Evolutionary conservation across 2,113 vertebrate genomes (phyloP).

Genomic region (Tachysurus fulvidraco): DNA sequence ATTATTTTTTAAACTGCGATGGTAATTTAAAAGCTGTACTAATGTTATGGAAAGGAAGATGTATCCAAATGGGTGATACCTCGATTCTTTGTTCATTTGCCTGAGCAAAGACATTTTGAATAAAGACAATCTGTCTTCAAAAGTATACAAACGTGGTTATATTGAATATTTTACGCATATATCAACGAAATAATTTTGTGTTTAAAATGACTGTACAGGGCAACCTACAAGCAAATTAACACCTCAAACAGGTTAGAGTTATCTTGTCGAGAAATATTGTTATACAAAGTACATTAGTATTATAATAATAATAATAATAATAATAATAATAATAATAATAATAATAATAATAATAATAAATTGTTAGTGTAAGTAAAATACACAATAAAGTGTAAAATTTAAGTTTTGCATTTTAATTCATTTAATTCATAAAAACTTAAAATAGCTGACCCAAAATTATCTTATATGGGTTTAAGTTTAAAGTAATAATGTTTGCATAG

Average conservation of each 20-base stretch:
- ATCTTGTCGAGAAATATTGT: neutral
- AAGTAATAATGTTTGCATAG: neutral
- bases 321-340: conserved; percentile 13
- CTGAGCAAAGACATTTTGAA: conserved; percentile 93
- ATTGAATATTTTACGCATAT: conserved; percentile 48
- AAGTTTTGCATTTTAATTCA: neutral
- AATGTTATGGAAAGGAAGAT: conserved; percentile 84
- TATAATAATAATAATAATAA: neutral
- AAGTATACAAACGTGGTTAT: conserved; percentile 61
- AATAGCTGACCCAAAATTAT: neutral
- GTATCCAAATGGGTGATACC: conserved; percentile 90
- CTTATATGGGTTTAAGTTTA: neutral
- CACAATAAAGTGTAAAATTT: conserved; percentile 8
- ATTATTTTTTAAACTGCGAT: conserved; percentile 71
- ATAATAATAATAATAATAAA: conserved; percentile 22
- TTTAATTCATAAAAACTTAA: neutral
- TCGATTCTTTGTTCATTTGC: conserved; percentile 89
- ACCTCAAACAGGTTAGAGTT: neutral
- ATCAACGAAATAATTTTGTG: neutral
- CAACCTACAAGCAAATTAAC: neutral
- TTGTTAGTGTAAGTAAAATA: too few species aligned
- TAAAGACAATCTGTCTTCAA: conserved; percentile 99
- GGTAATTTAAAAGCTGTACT: conserved; percentile 79
- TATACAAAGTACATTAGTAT: neutral
- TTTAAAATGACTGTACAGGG: neutral